Evolutionary conservation across 2,113 vertebrate species (phyloP).

Genomic region (Trogon surrucura): DNA sequence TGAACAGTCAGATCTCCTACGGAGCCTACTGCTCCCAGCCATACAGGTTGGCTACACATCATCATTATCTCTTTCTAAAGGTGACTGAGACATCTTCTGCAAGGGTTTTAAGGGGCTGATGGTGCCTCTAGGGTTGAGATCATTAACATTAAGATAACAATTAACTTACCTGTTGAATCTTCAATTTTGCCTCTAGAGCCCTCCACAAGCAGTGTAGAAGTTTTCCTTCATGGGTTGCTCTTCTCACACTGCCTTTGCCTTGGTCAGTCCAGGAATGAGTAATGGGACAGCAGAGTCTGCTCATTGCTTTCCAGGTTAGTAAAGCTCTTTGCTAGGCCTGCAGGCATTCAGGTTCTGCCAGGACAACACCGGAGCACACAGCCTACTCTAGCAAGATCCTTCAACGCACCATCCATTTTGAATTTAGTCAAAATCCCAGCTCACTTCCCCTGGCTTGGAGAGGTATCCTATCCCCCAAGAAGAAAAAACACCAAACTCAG

Average conservation of each 20-base stretch:
- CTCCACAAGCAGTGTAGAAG: rapidly evolving
- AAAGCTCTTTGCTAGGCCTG: not conserved
- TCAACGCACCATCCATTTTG: not conserved
- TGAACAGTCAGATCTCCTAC: rapidly evolving
- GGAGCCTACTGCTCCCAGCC: not conserved
- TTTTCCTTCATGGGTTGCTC: not conserved
- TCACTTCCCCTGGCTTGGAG: not conserved
- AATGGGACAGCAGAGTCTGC: not conserved
- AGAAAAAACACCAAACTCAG: rapidly evolving
- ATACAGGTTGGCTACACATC: rapidly evolving
- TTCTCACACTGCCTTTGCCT: not conserved
- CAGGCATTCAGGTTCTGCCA: not conserved
- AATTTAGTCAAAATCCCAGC: not conserved
- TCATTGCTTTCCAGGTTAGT: not conserved
- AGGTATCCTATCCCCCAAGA: not conserved
- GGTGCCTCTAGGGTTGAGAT: not conserved
- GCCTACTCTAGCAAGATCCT: not conserved
- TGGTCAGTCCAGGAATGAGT: rapidly evolving
- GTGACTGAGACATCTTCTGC: not conserved
- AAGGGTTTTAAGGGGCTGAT: not conserved
- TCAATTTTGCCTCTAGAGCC: not conserved
- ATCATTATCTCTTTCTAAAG: not conserved
- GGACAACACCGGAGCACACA: not conserved
- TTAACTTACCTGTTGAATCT: not conserved
- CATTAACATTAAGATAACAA: not conserved